phyloP scores from a whole-genome alignment of 2,113 vertebrate species.

The Cariama cristata region DNA sequence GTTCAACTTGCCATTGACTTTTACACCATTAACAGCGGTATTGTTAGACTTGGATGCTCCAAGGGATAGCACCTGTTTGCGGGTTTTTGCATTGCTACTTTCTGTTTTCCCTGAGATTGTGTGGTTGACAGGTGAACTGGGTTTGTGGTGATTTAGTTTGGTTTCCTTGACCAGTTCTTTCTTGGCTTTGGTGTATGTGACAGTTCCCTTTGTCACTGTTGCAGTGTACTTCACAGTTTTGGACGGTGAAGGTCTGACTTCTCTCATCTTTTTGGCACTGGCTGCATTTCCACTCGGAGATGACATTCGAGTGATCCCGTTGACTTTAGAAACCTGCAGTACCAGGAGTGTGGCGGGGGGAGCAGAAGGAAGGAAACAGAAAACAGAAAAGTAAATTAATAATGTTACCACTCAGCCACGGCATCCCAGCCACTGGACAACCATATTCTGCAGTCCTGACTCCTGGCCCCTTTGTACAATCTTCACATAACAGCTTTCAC shows the following conservation, averaged over 20 bases:
- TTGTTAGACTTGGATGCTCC: constrained; percentile 81
- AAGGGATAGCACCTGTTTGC: constrained; percentile 99
- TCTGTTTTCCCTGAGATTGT: constrained; percentile 99
- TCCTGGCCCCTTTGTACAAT: not conserved
- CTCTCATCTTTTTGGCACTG: constrained; percentile 95
- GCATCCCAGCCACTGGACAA: not conserved
- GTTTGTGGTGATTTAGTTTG: constrained; percentile 95
- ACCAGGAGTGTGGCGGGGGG: not conserved
- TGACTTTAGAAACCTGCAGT: constrained; percentile 92
- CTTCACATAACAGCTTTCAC: not conserved
- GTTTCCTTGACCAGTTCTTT: constrained; percentile 98
- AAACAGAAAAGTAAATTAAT: not conserved
- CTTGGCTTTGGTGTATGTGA: constrained; percentile 99
- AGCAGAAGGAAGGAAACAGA: constrained; percentile 40
- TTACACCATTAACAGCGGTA: constrained; percentile 79
- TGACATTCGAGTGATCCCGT: constrained; percentile 89
- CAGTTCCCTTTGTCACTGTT: constrained; percentile 98
- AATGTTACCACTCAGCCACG: not conserved
- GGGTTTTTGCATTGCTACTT: constrained; percentile 99
- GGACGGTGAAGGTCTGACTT: constrained; percentile 96
- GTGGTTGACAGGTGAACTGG: constrained; percentile 90
- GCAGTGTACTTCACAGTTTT: constrained; percentile 99
- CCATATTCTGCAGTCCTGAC: not conserved
- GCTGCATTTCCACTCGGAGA: constrained; percentile 84
- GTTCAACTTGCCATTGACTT: constrained; percentile 92